These are phyloP conservation scores for Girardinus metallicus DNA, from an alignment of 2,797 vertebrate genomes.

Conservation along the genomic window DNA sequence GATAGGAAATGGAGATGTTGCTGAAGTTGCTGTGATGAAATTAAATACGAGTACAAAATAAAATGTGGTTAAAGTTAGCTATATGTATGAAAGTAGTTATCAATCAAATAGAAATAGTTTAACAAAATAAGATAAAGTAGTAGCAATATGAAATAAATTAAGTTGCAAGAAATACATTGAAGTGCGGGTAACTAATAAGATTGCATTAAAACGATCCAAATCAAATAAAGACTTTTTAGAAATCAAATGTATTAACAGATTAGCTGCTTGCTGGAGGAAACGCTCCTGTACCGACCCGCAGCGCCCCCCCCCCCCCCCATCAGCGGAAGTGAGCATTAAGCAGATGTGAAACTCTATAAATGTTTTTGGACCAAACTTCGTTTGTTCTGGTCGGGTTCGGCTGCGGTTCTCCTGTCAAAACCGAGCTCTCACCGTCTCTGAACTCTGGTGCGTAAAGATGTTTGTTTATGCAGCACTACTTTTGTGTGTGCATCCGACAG, in stretches of 20 bases:
- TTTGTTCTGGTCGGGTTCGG: background rate
- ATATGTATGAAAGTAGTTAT: too few species aligned
- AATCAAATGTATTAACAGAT: background rate
- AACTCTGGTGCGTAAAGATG: slow-evolving; percentile 67
- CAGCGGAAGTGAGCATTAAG: background rate
- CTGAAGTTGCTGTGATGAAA: background rate
- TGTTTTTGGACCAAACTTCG: background rate
- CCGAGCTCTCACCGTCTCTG: slow-evolving; percentile 30
- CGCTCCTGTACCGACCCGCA: background rate
- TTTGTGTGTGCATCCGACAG: slow-evolving; percentile 77
- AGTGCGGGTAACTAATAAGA: background rate
- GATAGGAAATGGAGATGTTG: background rate
- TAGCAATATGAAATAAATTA: background rate
- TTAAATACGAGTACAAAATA: background rate
- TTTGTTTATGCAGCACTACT: slow-evolving; percentile 82
- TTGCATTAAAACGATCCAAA: background rate
- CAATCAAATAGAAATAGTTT: background rate
- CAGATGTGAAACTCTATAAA: background rate
- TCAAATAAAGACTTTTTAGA: background rate
- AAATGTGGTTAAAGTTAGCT: too few species aligned
- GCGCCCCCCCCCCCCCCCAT: background rate
- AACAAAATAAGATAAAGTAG: background rate
- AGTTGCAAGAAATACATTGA: background rate
- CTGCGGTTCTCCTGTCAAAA: slow-evolving; percentile 31
- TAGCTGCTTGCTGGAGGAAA: background rate